Conservation (phyloP, 2,113 vertebrate species). For the Phoxinus phoxinus region DNA sequence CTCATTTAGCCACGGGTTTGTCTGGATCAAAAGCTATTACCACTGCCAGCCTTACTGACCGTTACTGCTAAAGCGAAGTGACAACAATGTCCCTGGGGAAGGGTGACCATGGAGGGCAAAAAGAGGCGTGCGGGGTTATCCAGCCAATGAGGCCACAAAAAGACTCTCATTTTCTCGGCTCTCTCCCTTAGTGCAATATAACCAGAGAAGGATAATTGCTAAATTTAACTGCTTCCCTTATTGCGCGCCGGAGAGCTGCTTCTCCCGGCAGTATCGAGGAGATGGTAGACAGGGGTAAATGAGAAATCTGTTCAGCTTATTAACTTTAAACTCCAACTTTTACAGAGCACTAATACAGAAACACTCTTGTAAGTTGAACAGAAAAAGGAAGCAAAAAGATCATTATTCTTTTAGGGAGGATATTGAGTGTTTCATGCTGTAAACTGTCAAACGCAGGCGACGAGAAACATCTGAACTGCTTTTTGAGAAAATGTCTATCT, state of each 20-base stretch:
- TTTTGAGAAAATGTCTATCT: not conserved
- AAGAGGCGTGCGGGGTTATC: slow-evolving; percentile 25
- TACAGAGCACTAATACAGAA: slow-evolving; percentile 32
- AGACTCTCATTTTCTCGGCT: slow-evolving; percentile 2
- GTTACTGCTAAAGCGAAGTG: slow-evolving; percentile 74
- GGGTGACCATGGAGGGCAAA: slow-evolving; percentile 74
- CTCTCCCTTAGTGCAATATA: slow-evolving; percentile 25
- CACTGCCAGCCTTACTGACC: slow-evolving; percentile 63
- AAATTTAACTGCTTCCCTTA: slow-evolving; percentile 44
- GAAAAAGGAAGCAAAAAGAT: not conserved
- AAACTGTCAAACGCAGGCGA: not conserved
- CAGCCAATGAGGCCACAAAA: slow-evolving; percentile 41
- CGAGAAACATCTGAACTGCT: not conserved
- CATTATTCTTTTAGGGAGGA: not conserved
- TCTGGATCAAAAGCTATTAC: slow-evolving; percentile 74
- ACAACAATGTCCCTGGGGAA: slow-evolving; percentile 74
- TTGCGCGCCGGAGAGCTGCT: not conserved
- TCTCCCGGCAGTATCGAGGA: slow-evolving; percentile 25
- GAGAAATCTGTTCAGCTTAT: slow-evolving; percentile 50
- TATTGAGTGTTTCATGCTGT: not conserved
- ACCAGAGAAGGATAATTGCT: slow-evolving; percentile 52
- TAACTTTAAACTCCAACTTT: slow-evolving; percentile 49
- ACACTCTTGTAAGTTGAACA: not conserved
- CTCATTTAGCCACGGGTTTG: slow-evolving; percentile 68
- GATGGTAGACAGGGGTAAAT: slow-evolving; percentile 42